A percentile compares a stretch with the other conserved stretches of the same genome.
phyloP scores from a whole-genome alignment of 2,113 vertebrate species.

The Phodopus roborovskii region DNA sequence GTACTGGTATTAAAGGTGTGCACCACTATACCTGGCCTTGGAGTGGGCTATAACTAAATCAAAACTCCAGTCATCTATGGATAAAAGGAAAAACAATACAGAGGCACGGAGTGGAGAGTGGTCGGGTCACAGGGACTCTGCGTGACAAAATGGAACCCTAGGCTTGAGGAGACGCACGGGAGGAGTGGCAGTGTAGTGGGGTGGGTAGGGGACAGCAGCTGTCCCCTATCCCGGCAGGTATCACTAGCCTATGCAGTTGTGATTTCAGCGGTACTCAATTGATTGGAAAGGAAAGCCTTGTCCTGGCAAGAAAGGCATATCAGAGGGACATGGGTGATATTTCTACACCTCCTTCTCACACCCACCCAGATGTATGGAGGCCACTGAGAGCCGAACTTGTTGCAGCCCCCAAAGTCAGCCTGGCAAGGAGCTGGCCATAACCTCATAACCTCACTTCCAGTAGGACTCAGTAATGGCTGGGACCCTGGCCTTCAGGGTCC shows the following conservation, averaged over 20 bases:
- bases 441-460: neutral
- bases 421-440: neutral
- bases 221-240: neutral
- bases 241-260: neutral
- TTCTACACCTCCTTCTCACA: neutral
- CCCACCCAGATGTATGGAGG: neutral
- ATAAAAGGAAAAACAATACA: neutral
- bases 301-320: conserved; percentile 2
- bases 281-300: neutral
- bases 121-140: neutral
- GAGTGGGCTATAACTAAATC: neutral
- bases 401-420: neutral
- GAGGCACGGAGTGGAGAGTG: neutral
- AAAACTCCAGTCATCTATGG: neutral
- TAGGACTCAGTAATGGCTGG: neutral
- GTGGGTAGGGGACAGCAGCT: neutral
- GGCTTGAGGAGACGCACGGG: neutral
- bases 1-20: neutral
- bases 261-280: neutral
- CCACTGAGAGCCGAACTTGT: neutral
- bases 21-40: neutral
- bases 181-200: neutral
- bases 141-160: neutral
- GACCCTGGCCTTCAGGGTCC: neutral
- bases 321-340: neutral